phyloP scores from a whole-genome alignment of 2,113 vertebrate species.

The Cyanocitta stelleri region DNA sequence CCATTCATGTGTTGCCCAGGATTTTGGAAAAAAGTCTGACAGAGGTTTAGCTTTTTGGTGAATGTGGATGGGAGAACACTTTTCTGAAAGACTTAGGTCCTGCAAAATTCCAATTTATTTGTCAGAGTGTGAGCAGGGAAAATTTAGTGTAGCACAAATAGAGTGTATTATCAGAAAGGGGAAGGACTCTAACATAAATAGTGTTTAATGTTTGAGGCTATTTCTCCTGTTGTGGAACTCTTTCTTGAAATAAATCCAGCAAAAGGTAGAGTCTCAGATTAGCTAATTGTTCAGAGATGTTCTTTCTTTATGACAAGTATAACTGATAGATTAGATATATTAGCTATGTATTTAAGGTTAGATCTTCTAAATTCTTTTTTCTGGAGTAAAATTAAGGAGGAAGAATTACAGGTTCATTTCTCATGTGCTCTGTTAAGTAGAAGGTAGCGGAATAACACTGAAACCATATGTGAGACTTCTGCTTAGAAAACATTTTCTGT shows the following conservation, averaged over 20 bases:
- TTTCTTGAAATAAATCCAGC: background rate
- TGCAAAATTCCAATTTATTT: background rate
- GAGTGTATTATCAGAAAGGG: background rate
- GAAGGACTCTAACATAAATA: background rate
- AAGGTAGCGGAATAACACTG: background rate
- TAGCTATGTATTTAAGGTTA: background rate
- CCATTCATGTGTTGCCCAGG: background rate
- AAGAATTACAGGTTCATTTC: background rate
- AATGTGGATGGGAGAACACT: background rate
- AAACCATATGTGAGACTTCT: background rate
- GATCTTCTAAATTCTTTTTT: background rate
- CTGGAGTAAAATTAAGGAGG: background rate
- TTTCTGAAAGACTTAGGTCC: background rate
- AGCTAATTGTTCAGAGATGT: background rate
- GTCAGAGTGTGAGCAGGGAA: background rate
- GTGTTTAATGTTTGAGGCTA: background rate
- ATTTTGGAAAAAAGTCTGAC: background rate
- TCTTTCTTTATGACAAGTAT: background rate
- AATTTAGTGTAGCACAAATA: background rate
- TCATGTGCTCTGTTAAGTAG: background rate
- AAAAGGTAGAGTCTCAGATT: background rate
- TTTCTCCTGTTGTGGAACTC: background rate
- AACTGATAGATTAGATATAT: background rate
- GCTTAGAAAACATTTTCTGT: background rate
- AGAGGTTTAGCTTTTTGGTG: background rate